Evolutionary conservation across 2,888 invertebrate species (phyloP), one percentile per base, ranked within the genome.

Genomic region (Stenurella melanura): DNA sequence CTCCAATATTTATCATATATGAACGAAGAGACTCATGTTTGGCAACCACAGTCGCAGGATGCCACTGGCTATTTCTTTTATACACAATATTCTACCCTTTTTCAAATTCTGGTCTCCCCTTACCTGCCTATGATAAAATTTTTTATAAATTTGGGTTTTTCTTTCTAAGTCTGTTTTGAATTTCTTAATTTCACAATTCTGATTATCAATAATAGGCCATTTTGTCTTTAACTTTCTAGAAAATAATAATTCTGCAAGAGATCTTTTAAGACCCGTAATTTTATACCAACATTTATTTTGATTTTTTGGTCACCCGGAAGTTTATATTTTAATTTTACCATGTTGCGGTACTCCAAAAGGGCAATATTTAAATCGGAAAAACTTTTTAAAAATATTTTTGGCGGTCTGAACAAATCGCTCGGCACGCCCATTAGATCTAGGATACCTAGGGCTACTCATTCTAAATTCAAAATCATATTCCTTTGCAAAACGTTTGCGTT

Each of bases 291-390:
- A n/a, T n/a, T n/a, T n/a, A n/a, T n/a, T n/a, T n/a, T n/a, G n/a
- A n/a, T n/a, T n/a, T n/a, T n/a, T n/a, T n/a, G n/a, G n/a, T n/a
- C n/a, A n/a, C n/a, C n/a, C n/a, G n/a, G n/a, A n/a, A n/a, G n/a
- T n/a, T n/a, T n/a, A n/a, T n/a, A n/a, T n/a, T n/a, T n/a, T n/a
- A n/a, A n/a, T n/a, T n/a, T n/a, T n/a, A n/a, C 61, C 0, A 61
- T 26, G n/a, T 71, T 71, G 34, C 71, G 34, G 60, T 71, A 71
- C 21, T 71, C 50, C 30, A 63, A 7, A 21, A 72, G n/a, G 6
- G 50, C 63, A 34, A 50, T n/a, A 21, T 72, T 19, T 30, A 30
- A 6, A 72, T 72, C 61, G 11, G 15, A 15, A n/a, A 4, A n/a
- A 21, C 60, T 72, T 72, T 18, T 30, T 42, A 1, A 63, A 17